Conservation (phyloP, 2,888 invertebrate genomes). For the Baccha elongata region DNA sequence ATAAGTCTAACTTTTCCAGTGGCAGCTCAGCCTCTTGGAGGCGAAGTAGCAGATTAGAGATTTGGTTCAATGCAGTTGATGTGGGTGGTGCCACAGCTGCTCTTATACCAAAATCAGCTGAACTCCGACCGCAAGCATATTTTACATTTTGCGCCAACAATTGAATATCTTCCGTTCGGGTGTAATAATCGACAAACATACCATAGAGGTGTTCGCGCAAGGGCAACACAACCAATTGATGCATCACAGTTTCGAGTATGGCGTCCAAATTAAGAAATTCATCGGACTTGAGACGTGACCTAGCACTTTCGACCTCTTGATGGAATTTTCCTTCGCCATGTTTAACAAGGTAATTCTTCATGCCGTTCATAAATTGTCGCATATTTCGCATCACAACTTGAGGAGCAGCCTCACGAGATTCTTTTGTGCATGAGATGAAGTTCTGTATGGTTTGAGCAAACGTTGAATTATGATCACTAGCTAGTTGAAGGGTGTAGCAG, state of each 20-base stretch:
- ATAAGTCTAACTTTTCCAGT: slow-evolving; percentile 94
- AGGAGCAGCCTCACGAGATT: slow-evolving; percentile 94
- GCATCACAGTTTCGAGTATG: slow-evolving; percentile 96
- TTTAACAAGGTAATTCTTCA: slow-evolving; percentile 98
- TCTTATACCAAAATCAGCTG: slow-evolving; percentile 81
- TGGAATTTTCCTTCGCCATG: slow-evolving; percentile 97
- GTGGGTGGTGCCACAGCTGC: slow-evolving; percentile 90
- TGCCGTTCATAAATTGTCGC: slow-evolving; percentile 98
- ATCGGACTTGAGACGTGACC: slow-evolving; percentile 89
- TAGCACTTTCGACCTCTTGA: slow-evolving; percentile 89
- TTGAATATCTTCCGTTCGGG: slow-evolving; percentile 87
- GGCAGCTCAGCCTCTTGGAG: slow-evolving; percentile 96
- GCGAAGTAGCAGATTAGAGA: slow-evolving; percentile 90
- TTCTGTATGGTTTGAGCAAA: slow-evolving; percentile 96
- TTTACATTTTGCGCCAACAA: slow-evolving; percentile 84
- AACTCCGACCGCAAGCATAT: slow-evolving; percentile 80
- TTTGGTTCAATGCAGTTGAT: slow-evolving; percentile 88
- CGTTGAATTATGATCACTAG: slow-evolving; percentile 92
- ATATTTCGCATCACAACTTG: slow-evolving; percentile 95
- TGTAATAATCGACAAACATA: slow-evolving; percentile 94
- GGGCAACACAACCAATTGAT: slow-evolving; percentile 93
- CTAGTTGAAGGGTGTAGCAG: slow-evolving; percentile 90
- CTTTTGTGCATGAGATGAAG: slow-evolving; percentile 95
- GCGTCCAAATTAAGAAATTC: slow-evolving; percentile 98
- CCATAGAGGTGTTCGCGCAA: slow-evolving; percentile 92